Percentiles rank a stretch among this genome's conserved stretches.
These are phyloP conservation scores for Drosophila putrida DNA, from an alignment of 2,888 invertebrate species.

Conservation along the genomic window DNA sequence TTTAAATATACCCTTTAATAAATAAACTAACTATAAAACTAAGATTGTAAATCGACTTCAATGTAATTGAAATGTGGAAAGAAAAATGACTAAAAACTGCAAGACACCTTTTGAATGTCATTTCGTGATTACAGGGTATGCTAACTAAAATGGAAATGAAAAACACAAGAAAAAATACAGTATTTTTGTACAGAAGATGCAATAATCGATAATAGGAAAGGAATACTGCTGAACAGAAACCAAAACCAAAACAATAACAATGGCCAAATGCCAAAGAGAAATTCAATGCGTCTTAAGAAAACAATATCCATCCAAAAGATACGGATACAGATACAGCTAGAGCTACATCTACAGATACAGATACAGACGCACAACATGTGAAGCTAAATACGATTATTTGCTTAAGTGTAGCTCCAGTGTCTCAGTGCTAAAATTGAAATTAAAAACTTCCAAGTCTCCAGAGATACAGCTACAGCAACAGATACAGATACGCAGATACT, in stretches of 20 bases:
- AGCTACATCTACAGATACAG: slow-evolving; percentile 22
- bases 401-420: slow-evolving; percentile 76
- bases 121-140: not conserved
- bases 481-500: slow-evolving; percentile 10
- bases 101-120: not conserved
- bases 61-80: not conserved
- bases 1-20: not conserved
- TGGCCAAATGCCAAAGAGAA: slow-evolving; percentile 42
- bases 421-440: slow-evolving; percentile 54
- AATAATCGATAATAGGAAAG: slow-evolving; percentile 74
- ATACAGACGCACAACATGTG: slow-evolving; percentile 58
- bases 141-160: slow-evolving; percentile 8
- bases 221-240: slow-evolving; percentile 40
- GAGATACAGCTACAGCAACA: slow-evolving; percentile 15
- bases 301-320: slow-evolving; percentile 50
- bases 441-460: slow-evolving; percentile 57
- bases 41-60: not conserved
- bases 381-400: slow-evolving; percentile 70
- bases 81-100: not conserved
- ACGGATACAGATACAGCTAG: slow-evolving; percentile 38
- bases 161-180: slow-evolving; percentile 20
- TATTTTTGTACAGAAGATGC: slow-evolving; percentile 54
- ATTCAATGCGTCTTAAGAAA: slow-evolving; percentile 64
- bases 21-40: not conserved
- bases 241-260: slow-evolving; percentile 45